These are phyloP conservation scores for Myiotriccus ornatus DNA, from an alignment of 2,797 vertebrate genomes.

Conservation along the genomic window DNA sequence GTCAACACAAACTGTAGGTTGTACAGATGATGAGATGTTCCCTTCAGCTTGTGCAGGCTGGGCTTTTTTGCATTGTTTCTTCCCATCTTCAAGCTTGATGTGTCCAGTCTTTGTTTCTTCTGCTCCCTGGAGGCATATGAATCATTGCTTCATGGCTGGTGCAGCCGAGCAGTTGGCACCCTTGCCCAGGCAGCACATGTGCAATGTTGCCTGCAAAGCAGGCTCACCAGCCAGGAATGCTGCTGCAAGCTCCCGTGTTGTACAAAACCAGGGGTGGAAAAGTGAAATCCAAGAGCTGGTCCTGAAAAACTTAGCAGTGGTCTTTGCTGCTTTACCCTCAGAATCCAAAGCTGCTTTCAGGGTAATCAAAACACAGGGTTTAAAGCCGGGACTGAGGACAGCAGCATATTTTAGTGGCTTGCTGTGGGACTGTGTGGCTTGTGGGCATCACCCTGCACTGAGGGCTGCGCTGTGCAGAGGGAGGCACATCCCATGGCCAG, in stretches of 20 bases:
- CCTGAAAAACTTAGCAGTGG: not conserved
- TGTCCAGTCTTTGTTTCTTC: not conserved
- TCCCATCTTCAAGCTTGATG: not conserved
- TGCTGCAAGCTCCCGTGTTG: not conserved
- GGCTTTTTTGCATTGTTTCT: not conserved
- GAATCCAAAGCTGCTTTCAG: not conserved
- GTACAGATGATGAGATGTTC: not conserved
- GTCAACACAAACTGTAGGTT: not conserved
- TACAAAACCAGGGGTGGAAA: not conserved
- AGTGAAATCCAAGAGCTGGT: not conserved
- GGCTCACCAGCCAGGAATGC: not conserved
- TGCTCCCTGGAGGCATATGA: not conserved
- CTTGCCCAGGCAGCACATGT: not conserved
- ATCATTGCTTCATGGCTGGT: not conserved
- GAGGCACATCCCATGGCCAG: not conserved
- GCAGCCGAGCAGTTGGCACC: conserved; percentile 18
- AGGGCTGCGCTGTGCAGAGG: not conserved
- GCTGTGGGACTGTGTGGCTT: not conserved
- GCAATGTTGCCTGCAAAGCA: conserved; percentile 10
- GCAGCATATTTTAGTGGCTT: not conserved
- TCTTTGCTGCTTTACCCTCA: not conserved
- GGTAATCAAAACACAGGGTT: not conserved
- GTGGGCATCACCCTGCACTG: not conserved
- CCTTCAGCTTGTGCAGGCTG: not conserved
- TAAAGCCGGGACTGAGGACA: accelerated